phyloP scores from a whole-genome alignment of 2,113 vertebrate genomes.

The Atractosteus spatula region DNA sequence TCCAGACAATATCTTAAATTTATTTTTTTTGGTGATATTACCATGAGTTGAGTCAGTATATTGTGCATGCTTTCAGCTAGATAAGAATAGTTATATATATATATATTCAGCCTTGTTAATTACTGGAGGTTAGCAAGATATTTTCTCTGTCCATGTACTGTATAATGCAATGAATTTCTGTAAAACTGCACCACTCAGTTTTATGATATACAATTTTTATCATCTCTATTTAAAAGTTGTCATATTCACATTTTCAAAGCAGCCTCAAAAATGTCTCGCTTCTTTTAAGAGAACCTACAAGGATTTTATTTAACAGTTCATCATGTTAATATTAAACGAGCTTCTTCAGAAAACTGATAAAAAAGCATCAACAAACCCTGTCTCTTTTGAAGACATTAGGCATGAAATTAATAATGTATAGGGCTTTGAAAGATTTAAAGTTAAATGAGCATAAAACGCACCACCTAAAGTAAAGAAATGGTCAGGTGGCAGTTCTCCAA shows the following conservation, averaged over 20 bases:
- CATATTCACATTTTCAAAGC: too few relatives aligned
- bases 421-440: background rate
- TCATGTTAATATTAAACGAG: too few relatives aligned
- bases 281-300: too few relatives aligned
- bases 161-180: too few relatives aligned
- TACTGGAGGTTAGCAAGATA: background rate
- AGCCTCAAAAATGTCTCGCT: too few relatives aligned
- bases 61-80: background rate
- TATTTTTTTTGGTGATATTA: background rate
- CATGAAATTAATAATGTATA: conserved; percentile 12
- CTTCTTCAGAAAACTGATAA: too few relatives aligned
- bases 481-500: background rate
- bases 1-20: background rate
- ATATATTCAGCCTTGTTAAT: background rate
- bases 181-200: too few relatives aligned
- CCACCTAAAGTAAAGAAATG: conserved; percentile 2
- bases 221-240: too few relatives aligned
- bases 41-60: background rate
- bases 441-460: conserved; percentile 12
- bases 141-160: too few relatives aligned
- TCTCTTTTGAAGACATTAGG: background rate
- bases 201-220: too few relatives aligned
- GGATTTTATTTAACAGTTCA: too few relatives aligned
- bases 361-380: too few relatives aligned
- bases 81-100: background rate